Conservation (phyloP, 1,140 invertebrate genomes). For the Bombus fervidus region DNA sequence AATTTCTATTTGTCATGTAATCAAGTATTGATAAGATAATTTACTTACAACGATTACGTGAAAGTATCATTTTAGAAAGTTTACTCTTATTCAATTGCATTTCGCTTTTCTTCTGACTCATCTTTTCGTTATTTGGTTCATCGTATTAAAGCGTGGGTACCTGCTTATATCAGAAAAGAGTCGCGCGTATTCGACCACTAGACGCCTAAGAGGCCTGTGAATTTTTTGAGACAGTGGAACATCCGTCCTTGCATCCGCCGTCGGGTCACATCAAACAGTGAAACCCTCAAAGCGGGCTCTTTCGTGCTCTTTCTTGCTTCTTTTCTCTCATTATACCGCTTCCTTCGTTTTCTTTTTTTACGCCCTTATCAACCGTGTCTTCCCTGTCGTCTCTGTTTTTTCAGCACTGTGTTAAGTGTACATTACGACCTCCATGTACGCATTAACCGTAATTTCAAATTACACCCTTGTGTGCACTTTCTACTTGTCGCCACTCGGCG, state of each 20-base stretch:
- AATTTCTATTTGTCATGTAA: constrained; percentile 1
- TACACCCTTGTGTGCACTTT: constrained; percentile 34
- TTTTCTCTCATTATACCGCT: constrained; percentile 43
- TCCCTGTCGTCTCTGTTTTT: constrained; percentile 50
- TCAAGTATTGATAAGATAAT: constrained; percentile 6
- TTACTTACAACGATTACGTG: neutral
- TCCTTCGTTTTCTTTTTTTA: constrained; percentile 3
- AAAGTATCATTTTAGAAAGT: constrained; percentile 21
- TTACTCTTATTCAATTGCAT: neutral
- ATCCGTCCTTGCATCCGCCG: neutral
- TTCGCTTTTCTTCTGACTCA: neutral
- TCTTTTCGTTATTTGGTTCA: neutral
- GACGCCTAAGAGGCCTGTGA: neutral
- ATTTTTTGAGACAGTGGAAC: constrained; percentile 20
- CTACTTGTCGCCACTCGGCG: constrained; percentile 30
- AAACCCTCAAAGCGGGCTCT: constrained; percentile 11
- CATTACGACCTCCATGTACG: constrained; percentile 49
- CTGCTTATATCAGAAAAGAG: neutral
- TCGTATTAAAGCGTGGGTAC: neutral
- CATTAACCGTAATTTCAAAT: constrained; percentile 56
- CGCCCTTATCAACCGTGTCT: constrained; percentile 30
- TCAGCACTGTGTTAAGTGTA: constrained; percentile 34
- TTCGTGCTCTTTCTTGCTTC: neutral
- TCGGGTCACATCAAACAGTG: constrained; percentile 27
- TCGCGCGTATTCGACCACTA: too few relatives aligned